phyloP scores from a whole-genome alignment of 2,888 invertebrate genomes.

The Halictus quadricinctus region DNA sequence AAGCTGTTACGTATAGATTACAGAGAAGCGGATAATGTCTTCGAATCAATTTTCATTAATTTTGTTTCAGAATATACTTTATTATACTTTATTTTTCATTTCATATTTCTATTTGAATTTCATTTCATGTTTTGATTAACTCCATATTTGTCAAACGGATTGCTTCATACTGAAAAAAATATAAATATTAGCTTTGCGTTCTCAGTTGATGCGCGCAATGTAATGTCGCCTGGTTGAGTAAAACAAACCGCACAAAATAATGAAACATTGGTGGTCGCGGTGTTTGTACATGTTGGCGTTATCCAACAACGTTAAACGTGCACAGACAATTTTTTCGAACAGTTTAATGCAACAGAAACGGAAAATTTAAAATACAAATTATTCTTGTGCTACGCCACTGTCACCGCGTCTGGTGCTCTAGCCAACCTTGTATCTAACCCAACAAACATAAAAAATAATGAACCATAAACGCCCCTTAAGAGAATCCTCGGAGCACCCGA shows the following conservation, averaged over 20 bases:
- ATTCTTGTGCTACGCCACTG: not conserved
- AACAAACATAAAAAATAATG: not conserved
- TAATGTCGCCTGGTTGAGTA: too few relatives aligned
- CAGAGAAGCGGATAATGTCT: too few relatives aligned
- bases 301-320: too few relatives aligned
- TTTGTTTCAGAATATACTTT: not conserved
- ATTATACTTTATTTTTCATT: too few relatives aligned
- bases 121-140: too few relatives aligned
- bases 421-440: not conserved
- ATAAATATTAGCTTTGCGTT: not conserved
- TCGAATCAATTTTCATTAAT: not conserved
- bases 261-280: too few relatives aligned
- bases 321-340: not conserved
- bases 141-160: not conserved
- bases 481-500: not conserved
- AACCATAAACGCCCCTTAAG: not conserved
- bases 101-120: too few relatives aligned
- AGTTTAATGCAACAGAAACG: not conserved
- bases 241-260: too few relatives aligned
- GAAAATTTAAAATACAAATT: not conserved
- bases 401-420: not conserved
- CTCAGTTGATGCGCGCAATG: not conserved
- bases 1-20: too few relatives aligned
- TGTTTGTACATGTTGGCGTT: too few relatives aligned
- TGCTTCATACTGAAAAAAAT: not conserved